Conservation (phyloP, 2,113 vertebrate genomes). For the Oceanodroma tethys region DNA sequence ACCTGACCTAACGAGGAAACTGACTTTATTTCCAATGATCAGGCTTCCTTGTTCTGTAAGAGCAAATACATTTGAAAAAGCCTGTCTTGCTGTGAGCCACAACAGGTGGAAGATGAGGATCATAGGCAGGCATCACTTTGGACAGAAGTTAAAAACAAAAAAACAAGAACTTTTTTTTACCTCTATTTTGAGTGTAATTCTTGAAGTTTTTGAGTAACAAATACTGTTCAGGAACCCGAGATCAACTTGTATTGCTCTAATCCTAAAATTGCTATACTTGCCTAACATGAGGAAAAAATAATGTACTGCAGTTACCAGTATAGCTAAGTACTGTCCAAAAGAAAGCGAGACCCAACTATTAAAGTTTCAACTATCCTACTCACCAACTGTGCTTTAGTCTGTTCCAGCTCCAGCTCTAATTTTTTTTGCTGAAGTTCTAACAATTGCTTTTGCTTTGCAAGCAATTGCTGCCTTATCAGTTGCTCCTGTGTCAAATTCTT, state of each 20-base stretch:
- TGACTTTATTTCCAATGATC: neutral
- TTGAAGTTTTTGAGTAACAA: neutral
- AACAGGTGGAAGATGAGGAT: neutral
- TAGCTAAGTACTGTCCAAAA: neutral
- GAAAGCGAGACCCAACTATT: neutral
- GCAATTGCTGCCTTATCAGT: slow-evolving; percentile 92
- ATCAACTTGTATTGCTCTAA: neutral
- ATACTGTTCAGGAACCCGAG: neutral
- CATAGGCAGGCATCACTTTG: neutral
- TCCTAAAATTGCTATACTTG: neutral
- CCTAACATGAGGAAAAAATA: neutral
- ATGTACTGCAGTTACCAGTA: neutral
- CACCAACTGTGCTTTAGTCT: slow-evolving; percentile 98
- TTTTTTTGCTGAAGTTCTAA: slow-evolving; percentile 99
- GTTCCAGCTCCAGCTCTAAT: slow-evolving; percentile 96
- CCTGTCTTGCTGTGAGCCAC: neutral
- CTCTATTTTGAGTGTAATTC: neutral
- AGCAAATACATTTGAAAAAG: neutral
- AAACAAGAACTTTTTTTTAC: neutral
- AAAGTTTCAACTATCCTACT: slow-evolving; percentile 53
- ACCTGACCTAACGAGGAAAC: neutral
- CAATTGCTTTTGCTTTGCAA: slow-evolving; percentile 97
- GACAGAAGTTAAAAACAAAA: neutral
- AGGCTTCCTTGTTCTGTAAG: neutral
- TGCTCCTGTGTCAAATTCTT: slow-evolving; percentile 94